phyloP scores from a whole-genome alignment of 1,140 invertebrate species.

The Sitobion miscanthi region DNA sequence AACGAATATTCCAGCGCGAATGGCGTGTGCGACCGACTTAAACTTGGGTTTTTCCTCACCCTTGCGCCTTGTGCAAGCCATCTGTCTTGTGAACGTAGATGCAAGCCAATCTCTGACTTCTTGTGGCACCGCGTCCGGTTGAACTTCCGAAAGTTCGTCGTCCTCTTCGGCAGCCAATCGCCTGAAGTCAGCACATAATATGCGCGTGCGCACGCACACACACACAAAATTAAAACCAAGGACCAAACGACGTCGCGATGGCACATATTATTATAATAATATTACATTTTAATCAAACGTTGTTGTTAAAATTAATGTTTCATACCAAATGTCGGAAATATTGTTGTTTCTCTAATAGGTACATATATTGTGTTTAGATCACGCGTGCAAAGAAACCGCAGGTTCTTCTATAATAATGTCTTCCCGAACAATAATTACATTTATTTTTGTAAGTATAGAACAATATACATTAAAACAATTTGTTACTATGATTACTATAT shows the following conservation, averaged over 20 bases:
- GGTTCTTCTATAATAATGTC: neutral
- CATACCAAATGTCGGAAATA: neutral
- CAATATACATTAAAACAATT: neutral
- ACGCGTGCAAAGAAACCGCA: neutral
- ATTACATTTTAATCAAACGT: neutral
- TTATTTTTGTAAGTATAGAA: neutral
- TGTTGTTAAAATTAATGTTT: neutral
- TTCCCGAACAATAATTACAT: neutral
- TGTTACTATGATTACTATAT: neutral
- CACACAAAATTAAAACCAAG: neutral
- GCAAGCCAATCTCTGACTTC: slow-evolving; percentile 97
- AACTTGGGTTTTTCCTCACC: slow-evolving; percentile 86
- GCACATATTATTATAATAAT: neutral
- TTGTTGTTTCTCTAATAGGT: neutral
- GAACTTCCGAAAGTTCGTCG: slow-evolving; percentile 93
- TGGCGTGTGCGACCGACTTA: slow-evolving; percentile 95
- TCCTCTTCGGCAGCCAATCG: slow-evolving; percentile 85
- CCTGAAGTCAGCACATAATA: slow-evolving; percentile 50
- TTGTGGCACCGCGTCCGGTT: slow-evolving; percentile 91
- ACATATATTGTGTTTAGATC: neutral
- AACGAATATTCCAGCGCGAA: slow-evolving; percentile 96
- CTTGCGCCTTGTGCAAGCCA: slow-evolving; percentile 75
- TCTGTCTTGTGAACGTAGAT: slow-evolving; percentile 93
- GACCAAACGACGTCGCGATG: neutral
- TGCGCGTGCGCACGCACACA: neutral